Conservation (phyloP, 1,140 invertebrate species). For the Aplysia californica region DNA sequence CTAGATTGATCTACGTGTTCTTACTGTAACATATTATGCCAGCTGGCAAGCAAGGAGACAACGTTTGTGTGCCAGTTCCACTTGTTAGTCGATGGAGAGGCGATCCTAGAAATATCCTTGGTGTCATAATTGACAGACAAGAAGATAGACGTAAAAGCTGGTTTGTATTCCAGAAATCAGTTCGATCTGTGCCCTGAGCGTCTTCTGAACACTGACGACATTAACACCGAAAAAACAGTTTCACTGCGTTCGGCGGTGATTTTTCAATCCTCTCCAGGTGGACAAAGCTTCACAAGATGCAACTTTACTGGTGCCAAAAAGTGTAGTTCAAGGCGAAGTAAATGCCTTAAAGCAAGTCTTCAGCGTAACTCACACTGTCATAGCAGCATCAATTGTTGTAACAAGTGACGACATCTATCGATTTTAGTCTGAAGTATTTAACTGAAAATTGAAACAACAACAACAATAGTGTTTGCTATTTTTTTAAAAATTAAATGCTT, state of each 20-base stretch:
- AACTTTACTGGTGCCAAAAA: neutral
- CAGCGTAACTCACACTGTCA: neutral
- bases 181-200: conserved; percentile 13
- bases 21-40: too few relatives aligned
- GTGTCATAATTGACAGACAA: neutral
- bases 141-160: conserved; percentile 6
- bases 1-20: too few relatives aligned
- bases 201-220: neutral
- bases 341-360: neutral
- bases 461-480: neutral
- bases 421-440: neutral
- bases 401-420: neutral
- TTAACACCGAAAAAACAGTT: conserved; percentile 1
- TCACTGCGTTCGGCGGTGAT: neutral
- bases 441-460: neutral
- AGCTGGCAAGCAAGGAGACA: neutral
- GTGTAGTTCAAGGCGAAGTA: neutral
- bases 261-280: neutral
- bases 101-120: neutral
- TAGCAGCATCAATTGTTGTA: neutral
- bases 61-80: neutral
- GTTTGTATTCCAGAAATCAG: conserved; percentile 21
- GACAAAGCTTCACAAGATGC: neutral
- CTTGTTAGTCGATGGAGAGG: neutral
- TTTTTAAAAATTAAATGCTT: too few relatives aligned